Evolutionary conservation across 35 echinoderm and acorn worm species (phyloP).

Genomic region (Ophioderma brevispina): DNA sequence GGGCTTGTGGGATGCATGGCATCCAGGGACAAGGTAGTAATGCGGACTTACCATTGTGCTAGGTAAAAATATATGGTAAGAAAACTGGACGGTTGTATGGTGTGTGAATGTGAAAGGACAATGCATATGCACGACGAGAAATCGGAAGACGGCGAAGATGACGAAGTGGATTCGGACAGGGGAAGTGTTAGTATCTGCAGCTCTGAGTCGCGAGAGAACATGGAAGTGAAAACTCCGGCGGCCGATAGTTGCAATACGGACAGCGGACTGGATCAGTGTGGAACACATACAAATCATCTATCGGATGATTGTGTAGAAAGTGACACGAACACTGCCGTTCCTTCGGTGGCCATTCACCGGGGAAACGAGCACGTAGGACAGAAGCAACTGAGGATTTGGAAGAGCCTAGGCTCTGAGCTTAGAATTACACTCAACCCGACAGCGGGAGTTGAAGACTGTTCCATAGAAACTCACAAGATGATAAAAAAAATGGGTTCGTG

Average conservation of each 20-base stretch:
- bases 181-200: not conserved
- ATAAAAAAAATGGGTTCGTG: not conserved
- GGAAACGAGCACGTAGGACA: too few species aligned
- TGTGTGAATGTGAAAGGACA: not conserved
- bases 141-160: not conserved
- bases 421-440: not conserved
- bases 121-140: not conserved
- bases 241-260: not conserved
- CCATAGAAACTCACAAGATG: not conserved
- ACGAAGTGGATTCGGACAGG: not conserved
- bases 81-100: not conserved
- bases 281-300: not conserved
- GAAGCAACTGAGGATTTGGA: too few species aligned
- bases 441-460: not conserved
- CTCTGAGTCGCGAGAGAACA: conserved; percentile 2
- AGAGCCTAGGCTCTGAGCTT: too few species aligned
- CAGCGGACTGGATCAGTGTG: not conserved
- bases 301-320: too few species aligned
- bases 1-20: not conserved
- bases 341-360: not conserved
- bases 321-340: not conserved
- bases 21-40: not conserved
- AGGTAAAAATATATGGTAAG: not conserved
- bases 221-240: not conserved
- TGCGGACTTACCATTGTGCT: not conserved